A percentile compares a stretch with the other conserved stretches of the same genome.
Conservation (phyloP, 2,113 vertebrate species). For the Pachypanchax playfairii region DNA sequence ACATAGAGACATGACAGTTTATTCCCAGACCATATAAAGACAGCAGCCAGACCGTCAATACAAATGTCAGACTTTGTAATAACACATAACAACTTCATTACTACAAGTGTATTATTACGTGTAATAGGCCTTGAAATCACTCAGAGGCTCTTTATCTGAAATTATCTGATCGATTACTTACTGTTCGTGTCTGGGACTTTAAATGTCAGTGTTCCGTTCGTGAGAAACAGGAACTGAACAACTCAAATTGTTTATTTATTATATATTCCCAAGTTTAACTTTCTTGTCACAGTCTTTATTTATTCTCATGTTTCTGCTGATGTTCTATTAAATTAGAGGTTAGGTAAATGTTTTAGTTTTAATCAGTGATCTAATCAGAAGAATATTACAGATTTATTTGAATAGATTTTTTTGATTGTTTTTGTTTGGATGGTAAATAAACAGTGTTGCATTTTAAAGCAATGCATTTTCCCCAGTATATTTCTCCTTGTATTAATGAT, state of each 20-base stretch:
- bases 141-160: slow-evolving; percentile 33
- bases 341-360: too few species aligned
- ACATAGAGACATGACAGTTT: slow-evolving; percentile 11
- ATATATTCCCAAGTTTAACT: slow-evolving; percentile 30
- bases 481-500: slow-evolving; percentile 61
- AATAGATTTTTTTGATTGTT: slow-evolving; percentile 55
- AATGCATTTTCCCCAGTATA: slow-evolving; percentile 60
- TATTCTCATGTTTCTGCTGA: slow-evolving; percentile 25
- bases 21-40: slow-evolving; percentile 17
- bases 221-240: too few species aligned
- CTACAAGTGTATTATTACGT: too few species aligned
- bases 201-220: too few species aligned
- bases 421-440: slow-evolving; percentile 67
- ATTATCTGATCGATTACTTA: slow-evolving; percentile 25
- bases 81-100: too few species aligned
- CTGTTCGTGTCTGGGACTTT: too few species aligned
- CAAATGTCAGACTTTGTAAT: slow-evolving; percentile 6
- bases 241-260: slow-evolving; percentile 18
- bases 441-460: slow-evolving; percentile 67
- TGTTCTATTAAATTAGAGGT: slow-evolving; percentile 8
- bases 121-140: slow-evolving; percentile 22
- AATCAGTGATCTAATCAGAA: slow-evolving; percentile 33
- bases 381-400: slow-evolving; percentile 45
- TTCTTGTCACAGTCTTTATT: slow-evolving; percentile 25
- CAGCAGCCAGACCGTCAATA: slow-evolving; percentile 27